phyloP scores from a whole-genome alignment of 1,140 invertebrate species.

The Nasonia vitripennis region DNA sequence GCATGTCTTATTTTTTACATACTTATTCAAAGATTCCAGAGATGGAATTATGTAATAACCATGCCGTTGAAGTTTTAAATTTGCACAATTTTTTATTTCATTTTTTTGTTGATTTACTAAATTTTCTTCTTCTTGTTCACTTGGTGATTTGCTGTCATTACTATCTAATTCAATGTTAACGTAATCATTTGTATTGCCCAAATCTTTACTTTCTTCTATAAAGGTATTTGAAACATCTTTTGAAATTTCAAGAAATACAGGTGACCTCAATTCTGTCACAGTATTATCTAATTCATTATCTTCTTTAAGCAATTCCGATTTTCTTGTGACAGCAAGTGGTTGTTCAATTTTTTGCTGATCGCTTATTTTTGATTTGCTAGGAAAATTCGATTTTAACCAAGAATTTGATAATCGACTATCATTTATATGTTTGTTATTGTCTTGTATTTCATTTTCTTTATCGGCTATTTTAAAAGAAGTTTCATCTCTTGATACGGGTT shows the following conservation, averaged over 20 bases:
- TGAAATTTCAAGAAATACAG: background rate
- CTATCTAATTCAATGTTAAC: background rate
- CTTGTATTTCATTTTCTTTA: slow-evolving; percentile 36
- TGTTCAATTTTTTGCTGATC: slow-evolving; percentile 45
- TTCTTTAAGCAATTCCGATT: slow-evolving; percentile 7
- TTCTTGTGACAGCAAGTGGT: slow-evolving; percentile 7
- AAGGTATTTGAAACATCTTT: background rate
- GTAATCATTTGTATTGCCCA: background rate
- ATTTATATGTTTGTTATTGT: slow-evolving; percentile 47
- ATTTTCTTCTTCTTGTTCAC: slow-evolving; percentile 49
- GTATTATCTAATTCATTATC: slow-evolving; percentile 58
- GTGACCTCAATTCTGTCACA: slow-evolving; percentile 58
- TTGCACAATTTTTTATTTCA: slow-evolving; percentile 75
- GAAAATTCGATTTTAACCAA: slow-evolving; percentile 62
- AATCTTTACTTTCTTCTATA: background rate
- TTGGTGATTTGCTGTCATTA: background rate
- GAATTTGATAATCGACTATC: slow-evolving; percentile 66
- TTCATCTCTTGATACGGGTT: background rate
- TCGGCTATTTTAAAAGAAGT: background rate
- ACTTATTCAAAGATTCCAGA: slow-evolving; percentile 78
- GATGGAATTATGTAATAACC: slow-evolving; percentile 87
- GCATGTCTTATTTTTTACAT: slow-evolving; percentile 82
- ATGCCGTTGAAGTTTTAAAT: slow-evolving; percentile 80
- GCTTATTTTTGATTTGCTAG: slow-evolving; percentile 53
- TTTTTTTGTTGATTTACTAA: slow-evolving; percentile 52